phyloP scores from a whole-genome alignment of 2,888 invertebrate species.

The Agapostemon virescens region DNA sequence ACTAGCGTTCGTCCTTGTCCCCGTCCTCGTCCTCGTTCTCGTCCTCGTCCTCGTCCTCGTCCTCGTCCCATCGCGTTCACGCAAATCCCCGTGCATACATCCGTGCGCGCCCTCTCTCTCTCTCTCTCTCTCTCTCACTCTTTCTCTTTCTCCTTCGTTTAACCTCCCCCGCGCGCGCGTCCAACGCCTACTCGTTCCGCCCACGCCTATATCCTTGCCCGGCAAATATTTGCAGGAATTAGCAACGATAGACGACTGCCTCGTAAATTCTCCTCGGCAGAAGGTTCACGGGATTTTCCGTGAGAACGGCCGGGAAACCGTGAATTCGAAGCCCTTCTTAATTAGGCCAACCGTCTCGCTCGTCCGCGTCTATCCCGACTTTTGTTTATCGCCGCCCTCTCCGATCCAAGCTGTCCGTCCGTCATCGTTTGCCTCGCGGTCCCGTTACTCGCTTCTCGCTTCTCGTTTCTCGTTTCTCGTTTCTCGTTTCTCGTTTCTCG shows the following conservation, averaged over 20 bases:
- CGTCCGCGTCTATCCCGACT: slow-evolving; percentile 41
- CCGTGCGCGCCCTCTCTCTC: slow-evolving; percentile 38
- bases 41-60: slow-evolving; percentile 28
- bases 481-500: not conserved
- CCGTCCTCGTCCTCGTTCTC: slow-evolving; percentile 47
- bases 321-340: slow-evolving; percentile 39
- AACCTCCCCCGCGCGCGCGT: slow-evolving; percentile 47
- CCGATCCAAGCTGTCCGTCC: not conserved
- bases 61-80: slow-evolving; percentile 58
- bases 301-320: slow-evolving; percentile 45
- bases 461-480: not conserved
- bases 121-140: not conserved
- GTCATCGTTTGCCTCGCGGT: not conserved
- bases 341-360: slow-evolving; percentile 44
- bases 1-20: slow-evolving; percentile 33
- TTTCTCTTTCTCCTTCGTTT: slow-evolving; percentile 30
- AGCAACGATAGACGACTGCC: slow-evolving; percentile 64
- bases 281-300: slow-evolving; percentile 63
- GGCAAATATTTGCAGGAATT: slow-evolving; percentile 79
- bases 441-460: not conserved
- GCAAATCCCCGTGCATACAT: slow-evolving; percentile 65
- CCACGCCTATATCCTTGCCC: slow-evolving; percentile 72
- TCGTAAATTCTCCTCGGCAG: slow-evolving; percentile 58
- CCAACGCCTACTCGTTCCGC: slow-evolving; percentile 56
- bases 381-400: slow-evolving; percentile 38